Evolutionary conservation across 1,140 invertebrate genomes (phyloP).

Genomic region (Radopholus similis): DNA sequence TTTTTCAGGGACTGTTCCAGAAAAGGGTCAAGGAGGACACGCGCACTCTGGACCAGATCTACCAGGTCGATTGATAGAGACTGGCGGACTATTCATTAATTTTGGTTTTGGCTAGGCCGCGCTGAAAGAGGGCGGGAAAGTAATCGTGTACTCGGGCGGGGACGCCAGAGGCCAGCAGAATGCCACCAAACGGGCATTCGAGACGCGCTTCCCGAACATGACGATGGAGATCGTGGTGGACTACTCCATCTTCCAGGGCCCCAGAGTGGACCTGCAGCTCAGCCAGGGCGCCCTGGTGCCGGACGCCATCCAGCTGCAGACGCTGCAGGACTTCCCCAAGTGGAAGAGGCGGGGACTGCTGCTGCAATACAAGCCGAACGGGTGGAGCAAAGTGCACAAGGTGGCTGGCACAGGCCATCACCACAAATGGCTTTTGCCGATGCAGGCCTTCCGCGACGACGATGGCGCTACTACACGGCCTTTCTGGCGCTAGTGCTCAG

Average conservation of each 20-base stretch:
- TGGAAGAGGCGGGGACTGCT: not conserved
- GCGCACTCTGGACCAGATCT: too few relatives aligned
- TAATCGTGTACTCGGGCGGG: not conserved
- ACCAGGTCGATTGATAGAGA: too few relatives aligned
- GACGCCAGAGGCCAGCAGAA: not conserved
- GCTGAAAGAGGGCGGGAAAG: not conserved
- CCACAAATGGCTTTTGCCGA: too few relatives aligned
- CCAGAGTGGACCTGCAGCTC: not conserved
- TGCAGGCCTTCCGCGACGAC: not conserved
- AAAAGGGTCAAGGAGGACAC: too few relatives aligned
- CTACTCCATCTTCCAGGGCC: not conserved
- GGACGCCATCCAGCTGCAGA: not conserved
- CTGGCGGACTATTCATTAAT: too few relatives aligned
- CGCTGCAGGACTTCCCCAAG: not conserved
- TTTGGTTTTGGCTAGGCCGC: too few relatives aligned
- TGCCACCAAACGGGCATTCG: not conserved
- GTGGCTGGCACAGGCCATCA: too few relatives aligned
- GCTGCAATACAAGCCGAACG: not conserved
- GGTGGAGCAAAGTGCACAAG: not conserved
- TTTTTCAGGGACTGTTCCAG: too few relatives aligned
- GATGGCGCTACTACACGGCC: not conserved
- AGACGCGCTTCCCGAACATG: not conserved
- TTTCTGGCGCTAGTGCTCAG: not conserved
- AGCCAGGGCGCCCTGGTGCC: not conserved
- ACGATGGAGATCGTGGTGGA: not conserved